These are phyloP conservation scores for Drosophila melanogaster DNA, from an alignment of 1,140 invertebrate genomes.

Conservation along the genomic window DNA sequence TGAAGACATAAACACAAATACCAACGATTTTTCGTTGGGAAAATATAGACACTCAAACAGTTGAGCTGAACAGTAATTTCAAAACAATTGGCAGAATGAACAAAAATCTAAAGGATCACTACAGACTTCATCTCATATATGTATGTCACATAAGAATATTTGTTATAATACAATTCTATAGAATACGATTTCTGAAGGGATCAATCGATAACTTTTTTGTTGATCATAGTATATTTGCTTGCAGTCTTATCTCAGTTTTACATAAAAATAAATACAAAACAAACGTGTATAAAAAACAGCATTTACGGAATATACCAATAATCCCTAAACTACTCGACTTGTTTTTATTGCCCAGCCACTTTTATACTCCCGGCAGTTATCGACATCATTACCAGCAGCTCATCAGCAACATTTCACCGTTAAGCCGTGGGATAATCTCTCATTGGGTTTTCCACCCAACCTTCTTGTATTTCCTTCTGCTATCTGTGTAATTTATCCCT, in stretches of 20 bases:
- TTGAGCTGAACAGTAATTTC: not conserved
- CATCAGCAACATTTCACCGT: slow-evolving; percentile 32
- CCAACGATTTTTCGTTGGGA: not conserved
- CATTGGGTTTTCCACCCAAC: slow-evolving; percentile 12
- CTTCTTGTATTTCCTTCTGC: not conserved
- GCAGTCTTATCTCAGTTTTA: too few relatives aligned
- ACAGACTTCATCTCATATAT: too few relatives aligned
- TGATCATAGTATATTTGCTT: too few relatives aligned
- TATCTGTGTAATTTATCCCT: slow-evolving; percentile 49
- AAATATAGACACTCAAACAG: not conserved
- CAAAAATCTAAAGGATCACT: not conserved
- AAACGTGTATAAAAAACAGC: too few relatives aligned
- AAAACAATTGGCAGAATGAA: not conserved
- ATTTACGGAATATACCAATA: not conserved
- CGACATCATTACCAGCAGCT: slow-evolving; percentile 17
- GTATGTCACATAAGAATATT: too few relatives aligned
- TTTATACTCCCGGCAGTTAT: slow-evolving; percentile 10
- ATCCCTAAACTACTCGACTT: slow-evolving; percentile 4
- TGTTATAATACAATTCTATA: too few relatives aligned
- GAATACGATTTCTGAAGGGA: too few relatives aligned
- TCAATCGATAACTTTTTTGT: too few relatives aligned
- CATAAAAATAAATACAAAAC: too few relatives aligned
- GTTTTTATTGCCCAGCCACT: slow-evolving; percentile 6
- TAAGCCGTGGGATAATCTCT: slow-evolving; percentile 39
- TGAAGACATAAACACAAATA: not conserved